Evolutionary conservation across 2,113 vertebrate genomes (phyloP), one percentile per base, ranked within the genome.

Genomic region (Polyodon spathula): DNA sequence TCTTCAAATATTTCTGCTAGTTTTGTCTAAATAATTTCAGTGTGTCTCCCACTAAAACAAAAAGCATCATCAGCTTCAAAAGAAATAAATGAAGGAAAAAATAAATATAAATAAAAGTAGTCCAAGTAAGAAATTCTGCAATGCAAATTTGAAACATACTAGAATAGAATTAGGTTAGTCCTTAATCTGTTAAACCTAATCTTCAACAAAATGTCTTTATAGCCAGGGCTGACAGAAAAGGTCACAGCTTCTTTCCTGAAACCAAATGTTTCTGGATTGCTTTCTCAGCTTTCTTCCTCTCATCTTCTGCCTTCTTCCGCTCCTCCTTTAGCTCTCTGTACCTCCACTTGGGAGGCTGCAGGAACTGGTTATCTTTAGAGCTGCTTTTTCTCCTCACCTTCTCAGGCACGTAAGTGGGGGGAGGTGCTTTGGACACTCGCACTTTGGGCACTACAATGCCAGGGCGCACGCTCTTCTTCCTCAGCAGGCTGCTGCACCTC

Each of bases 291-390:
- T 78, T 88, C 62, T 72, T 89, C 73, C 71, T 87, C 67, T 94
- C 92, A 48, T 98, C 93, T 48, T 98, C 96, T 0, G 88, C 93
- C 75, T 82, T 93, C 75, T 72, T 87, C 66, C 88, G 74, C 56
- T 97, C 92, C 64, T 98, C 94, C 67, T 93, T 97, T 0, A 92
- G 68, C 68, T 95, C 94, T 75, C 97, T 98, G 83, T 99, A 99
- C 7, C 89, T 77, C 96, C 96, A 98, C 65, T 92, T 95, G 61
- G 96, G 96, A 63, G 95, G 81, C 82, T 97, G 89, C 71, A 99
- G 79, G 42, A 93, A 83, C 40, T 80, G 76, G 48, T 78, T 87
- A 0, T 92, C 85, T 73, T 84, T 86, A 39, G 64, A 43, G 15
- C 81, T 89, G 73, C 84, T 91, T 69, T 84, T 91, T 58, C 78